Conservation (phyloP, 1,140 invertebrate genomes). For the Prorops nasuta region DNA sequence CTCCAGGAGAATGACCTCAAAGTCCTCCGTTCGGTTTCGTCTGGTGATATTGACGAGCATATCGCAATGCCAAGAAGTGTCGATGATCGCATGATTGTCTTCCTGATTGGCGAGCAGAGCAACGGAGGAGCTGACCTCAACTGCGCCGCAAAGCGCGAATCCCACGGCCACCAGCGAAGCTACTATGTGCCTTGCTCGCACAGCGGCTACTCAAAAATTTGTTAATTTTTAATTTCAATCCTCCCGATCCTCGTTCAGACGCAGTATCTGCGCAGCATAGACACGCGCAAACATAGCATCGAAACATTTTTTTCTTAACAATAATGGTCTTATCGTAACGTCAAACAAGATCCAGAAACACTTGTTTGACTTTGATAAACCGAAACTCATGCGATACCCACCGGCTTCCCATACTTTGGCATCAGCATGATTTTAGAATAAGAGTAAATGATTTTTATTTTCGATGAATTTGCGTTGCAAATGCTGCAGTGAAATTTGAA, state of each 20-base stretch:
- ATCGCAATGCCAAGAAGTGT: slow-evolving; percentile 54
- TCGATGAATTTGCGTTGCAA: no score
- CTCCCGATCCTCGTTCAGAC: no score
- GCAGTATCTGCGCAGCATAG: no score
- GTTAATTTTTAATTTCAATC: no score
- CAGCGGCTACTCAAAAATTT: slow-evolving; percentile 50
- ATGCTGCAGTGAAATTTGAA: no score
- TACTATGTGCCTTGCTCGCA: slow-evolving; percentile 57
- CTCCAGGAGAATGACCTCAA: slow-evolving; percentile 49
- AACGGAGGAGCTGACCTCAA: slow-evolving; percentile 60
- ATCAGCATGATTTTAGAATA: no score
- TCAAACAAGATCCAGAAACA: neutral
- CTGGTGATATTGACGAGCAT: slow-evolving; percentile 50
- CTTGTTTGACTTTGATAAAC: neutral
- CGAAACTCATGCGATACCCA: no score
- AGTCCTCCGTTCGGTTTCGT: slow-evolving; percentile 48
- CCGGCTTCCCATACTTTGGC: no score
- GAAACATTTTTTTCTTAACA: slow-evolving; percentile 7
- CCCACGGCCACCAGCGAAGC: slow-evolving; percentile 57
- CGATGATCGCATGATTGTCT: slow-evolving; percentile 52
- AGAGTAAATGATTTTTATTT: no score
- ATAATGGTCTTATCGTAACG: neutral
- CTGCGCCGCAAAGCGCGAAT: slow-evolving; percentile 59
- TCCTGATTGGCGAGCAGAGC: slow-evolving; percentile 57
- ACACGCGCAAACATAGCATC: no score